Conservation (phyloP, 2,888 invertebrate genomes). For the Anthrax anthrax region DNA sequence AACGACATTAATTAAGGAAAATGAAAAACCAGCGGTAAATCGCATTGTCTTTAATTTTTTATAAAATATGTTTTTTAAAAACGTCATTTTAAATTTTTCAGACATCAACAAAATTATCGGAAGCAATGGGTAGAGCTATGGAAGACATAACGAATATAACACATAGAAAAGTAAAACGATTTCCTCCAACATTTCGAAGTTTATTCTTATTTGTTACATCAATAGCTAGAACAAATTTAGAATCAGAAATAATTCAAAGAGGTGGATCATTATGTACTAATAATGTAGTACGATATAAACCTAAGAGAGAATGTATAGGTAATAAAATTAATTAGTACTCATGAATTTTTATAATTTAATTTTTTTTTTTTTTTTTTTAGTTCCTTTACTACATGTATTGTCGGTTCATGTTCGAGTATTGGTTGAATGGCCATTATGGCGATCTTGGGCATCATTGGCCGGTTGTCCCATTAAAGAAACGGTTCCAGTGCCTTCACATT, state of each 20-base stretch:
- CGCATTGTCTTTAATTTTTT: neutral
- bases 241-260: conserved; percentile 79
- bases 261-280: conserved; percentile 58
- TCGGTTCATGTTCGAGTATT: conserved; percentile 72
- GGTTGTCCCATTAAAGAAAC: conserved; percentile 28
- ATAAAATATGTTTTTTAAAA: conserved; percentile 6
- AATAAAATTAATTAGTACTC: conserved; percentile 15
- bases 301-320: conserved; percentile 69
- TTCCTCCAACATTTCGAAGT: conserved; percentile 51
- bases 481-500: conserved; percentile 30
- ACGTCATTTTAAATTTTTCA: too few relatives aligned
- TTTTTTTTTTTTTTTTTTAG: conserved; percentile 33
- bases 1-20: conserved; percentile 49
- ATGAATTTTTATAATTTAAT: neutral
- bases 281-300: conserved; percentile 49
- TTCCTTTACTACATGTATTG: conserved; percentile 76
- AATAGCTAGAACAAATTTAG: conserved; percentile 80
- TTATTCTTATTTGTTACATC: conserved; percentile 81
- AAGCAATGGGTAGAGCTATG: conserved; percentile 86
- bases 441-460: conserved; percentile 33
- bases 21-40: conserved; percentile 49
- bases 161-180: conserved; percentile 58
- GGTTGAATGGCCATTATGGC: conserved; percentile 43
- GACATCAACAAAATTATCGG: conserved; percentile 58
- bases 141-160: conserved; percentile 86